phyloP scores from a whole-genome alignment of 2,797 vertebrate species.

The Smutsia gigantea region DNA sequence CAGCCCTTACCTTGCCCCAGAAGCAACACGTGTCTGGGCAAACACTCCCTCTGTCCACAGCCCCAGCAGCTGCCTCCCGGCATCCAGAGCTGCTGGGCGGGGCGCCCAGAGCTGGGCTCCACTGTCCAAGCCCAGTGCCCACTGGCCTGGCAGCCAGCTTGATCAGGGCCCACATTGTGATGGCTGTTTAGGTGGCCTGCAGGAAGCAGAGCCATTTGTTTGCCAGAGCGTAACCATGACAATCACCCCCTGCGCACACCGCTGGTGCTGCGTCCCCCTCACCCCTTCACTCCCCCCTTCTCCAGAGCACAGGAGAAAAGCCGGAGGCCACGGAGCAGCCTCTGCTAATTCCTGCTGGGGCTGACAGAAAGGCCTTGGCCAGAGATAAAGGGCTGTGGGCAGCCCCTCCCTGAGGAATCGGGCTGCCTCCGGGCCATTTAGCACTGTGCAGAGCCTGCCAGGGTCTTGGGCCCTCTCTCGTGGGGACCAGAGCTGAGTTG shows the following conservation, averaged over 20 bases:
- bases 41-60: neutral
- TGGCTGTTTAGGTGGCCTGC: slow-evolving; percentile 85
- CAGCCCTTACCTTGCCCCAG: slow-evolving; percentile 74
- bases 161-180: slow-evolving; percentile 65
- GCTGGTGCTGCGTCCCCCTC: slow-evolving; percentile 59
- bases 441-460: neutral
- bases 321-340: slow-evolving; percentile 88
- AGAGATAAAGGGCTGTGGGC: accelerated
- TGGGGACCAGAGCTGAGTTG: neutral
- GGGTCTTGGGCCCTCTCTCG: neutral
- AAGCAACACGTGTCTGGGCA: slow-evolving; percentile 74
- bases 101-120: neutral
- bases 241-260: slow-evolving; percentile 85
- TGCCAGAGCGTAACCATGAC: slow-evolving; percentile 93
- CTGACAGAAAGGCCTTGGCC: slow-evolving; percentile 74
- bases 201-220: slow-evolving; percentile 88
- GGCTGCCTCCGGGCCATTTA: neutral
- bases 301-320: slow-evolving; percentile 78
- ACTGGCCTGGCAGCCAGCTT: slow-evolving; percentile 69
- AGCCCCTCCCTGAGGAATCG: neutral
- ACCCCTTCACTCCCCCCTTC: slow-evolving; percentile 65
- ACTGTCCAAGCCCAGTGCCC: neutral
- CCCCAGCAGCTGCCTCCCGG: neutral
- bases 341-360: slow-evolving; percentile 72
- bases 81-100: neutral